Conservation (phyloP, 2,888 invertebrate genomes). For the Agrotis puta region DNA sequence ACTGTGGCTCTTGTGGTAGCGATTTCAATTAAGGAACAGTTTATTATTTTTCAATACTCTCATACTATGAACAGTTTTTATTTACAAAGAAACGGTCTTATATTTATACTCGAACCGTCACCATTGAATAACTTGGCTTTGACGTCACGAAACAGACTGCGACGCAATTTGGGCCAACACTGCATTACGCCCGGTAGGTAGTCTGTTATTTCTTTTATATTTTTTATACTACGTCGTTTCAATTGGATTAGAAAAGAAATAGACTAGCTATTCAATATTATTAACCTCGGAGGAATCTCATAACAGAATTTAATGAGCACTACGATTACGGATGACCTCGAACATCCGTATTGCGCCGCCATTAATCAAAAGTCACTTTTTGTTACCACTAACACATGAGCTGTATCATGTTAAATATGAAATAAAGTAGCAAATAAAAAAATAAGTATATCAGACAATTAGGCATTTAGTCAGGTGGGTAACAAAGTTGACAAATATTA, state of each 20-base stretch:
- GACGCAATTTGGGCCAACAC: slow-evolving; percentile 15
- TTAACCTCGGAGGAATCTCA: background rate
- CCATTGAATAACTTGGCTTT: slow-evolving; percentile 32
- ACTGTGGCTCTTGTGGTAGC: slow-evolving; percentile 9
- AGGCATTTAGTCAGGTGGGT: slow-evolving; percentile 27
- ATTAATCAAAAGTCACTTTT: slow-evolving; percentile 6
- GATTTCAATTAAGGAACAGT: background rate
- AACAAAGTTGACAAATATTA: slow-evolving; percentile 1
- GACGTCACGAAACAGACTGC: slow-evolving; percentile 31
- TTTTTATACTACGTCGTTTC: slow-evolving; percentile 2
- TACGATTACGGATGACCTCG: background rate
- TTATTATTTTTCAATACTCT: slow-evolving; percentile 11
- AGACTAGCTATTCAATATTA: background rate
- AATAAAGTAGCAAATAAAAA: slow-evolving; percentile 32
- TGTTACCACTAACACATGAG: slow-evolving; percentile 7
- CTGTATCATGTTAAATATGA: background rate
- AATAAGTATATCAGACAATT: slow-evolving; percentile 25
- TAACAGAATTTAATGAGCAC: background rate
- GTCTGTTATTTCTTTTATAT: background rate
- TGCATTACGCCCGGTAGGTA: background rate
- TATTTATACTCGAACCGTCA: slow-evolving; percentile 1
- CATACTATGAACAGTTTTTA: slow-evolving; percentile 5
- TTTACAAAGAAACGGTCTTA: background rate
- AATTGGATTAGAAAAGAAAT: background rate
- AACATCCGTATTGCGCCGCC: background rate